Evolutionary conservation across 2,113 vertebrate genomes (phyloP).

Genomic region (Excalfactoria chinensis): DNA sequence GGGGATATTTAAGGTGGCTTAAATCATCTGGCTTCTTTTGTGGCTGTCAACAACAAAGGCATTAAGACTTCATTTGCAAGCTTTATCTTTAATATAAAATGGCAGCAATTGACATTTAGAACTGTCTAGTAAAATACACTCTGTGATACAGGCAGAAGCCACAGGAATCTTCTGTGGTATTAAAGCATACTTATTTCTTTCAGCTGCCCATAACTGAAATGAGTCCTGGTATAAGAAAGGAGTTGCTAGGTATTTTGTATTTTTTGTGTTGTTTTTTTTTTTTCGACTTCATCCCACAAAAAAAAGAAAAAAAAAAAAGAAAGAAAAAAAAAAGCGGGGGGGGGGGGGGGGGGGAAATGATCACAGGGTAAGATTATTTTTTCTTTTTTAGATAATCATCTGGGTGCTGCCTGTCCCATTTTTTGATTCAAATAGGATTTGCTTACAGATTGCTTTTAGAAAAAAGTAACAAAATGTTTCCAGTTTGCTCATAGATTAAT

Average conservation of each 20-base stretch:
- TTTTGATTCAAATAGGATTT: not conserved
- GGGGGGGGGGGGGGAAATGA: not conserved
- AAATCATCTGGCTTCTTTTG: constrained; percentile 63
- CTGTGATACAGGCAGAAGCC: constrained; percentile 22
- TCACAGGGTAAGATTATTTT: not conserved
- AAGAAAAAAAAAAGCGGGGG: no score
- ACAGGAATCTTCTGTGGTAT: not conserved
- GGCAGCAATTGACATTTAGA: constrained; percentile 75
- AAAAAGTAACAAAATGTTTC: not conserved
- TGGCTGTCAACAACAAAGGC: constrained; percentile 71
- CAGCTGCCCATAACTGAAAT: not conserved
- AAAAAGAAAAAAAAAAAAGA: not conserved
- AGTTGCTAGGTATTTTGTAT: not conserved
- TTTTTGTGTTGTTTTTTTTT: not conserved
- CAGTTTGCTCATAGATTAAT: not conserved
- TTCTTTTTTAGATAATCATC: not conserved
- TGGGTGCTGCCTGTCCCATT: not conserved
- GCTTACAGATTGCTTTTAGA: not conserved
- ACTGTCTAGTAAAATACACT: constrained; percentile 10
- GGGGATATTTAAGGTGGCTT: constrained; percentile 67
- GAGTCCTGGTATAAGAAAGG: not conserved
- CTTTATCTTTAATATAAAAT: constrained; percentile 75
- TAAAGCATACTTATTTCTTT: not conserved
- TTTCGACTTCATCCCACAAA: not conserved
- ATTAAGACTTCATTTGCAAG: constrained; percentile 74